These are phyloP conservation scores for Syritta pipiens DNA, from an alignment of 2,888 invertebrate genomes.

Conservation along the genomic window DNA sequence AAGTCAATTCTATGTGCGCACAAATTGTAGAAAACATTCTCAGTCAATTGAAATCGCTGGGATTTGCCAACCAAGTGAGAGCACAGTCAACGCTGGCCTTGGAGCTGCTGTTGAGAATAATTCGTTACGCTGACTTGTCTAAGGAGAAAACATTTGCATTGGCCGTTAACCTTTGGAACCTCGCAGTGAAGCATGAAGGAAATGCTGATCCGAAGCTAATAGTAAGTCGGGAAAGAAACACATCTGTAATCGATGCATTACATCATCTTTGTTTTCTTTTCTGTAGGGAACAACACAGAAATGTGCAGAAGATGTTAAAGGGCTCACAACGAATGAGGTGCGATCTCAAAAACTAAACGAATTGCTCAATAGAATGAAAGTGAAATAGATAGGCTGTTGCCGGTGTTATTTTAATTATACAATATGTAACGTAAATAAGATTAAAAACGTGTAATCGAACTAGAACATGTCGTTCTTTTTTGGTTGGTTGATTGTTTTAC, in stretches of 20 bases:
- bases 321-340: constrained; percentile 33
- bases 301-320: constrained; percentile 52
- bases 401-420: not conserved
- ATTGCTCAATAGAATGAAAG: constrained; percentile 49
- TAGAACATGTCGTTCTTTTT: too few species aligned
- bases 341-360: constrained; percentile 60
- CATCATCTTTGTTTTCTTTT: not conserved
- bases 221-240: constrained; percentile 68
- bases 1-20: constrained; percentile 88
- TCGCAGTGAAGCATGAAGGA: constrained; percentile 84
- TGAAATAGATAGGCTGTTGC: constrained; percentile 28
- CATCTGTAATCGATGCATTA: not conserved
- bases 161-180: constrained; percentile 90
- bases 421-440: not conserved
- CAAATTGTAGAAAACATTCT: constrained; percentile 89
- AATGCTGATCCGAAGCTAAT: constrained; percentile 81
- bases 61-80: constrained; percentile 83
- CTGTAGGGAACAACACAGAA: constrained; percentile 41
- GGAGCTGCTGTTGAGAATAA: constrained; percentile 86
- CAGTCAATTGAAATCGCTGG: constrained; percentile 84
- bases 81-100: constrained; percentile 87
- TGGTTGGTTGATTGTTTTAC: too few species aligned
- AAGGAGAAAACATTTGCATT: constrained; percentile 83
- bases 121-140: constrained; percentile 83
- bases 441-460: too few species aligned